Conservation (phyloP, 2,113 vertebrate genomes). For the Nyctereutes procyonoides region DNA sequence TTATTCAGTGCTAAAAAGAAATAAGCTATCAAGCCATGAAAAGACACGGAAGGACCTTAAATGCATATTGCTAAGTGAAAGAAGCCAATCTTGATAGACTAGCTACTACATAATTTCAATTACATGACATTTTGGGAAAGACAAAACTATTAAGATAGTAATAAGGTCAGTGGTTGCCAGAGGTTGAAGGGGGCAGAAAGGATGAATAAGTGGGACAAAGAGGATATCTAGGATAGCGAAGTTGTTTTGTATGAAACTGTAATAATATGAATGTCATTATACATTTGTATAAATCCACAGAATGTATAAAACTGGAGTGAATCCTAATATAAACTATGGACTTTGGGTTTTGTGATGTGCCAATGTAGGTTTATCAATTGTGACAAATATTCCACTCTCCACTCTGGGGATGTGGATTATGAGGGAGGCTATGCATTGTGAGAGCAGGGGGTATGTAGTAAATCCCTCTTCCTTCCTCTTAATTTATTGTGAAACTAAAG, state of each 20-base stretch:
- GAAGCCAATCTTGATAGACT: background rate
- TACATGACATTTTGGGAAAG: background rate
- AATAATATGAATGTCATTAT: background rate
- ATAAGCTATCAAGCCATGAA: background rate
- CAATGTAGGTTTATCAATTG: background rate
- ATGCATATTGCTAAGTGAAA: background rate
- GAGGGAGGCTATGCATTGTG: background rate
- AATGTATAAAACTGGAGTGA: background rate
- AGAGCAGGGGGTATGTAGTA: background rate
- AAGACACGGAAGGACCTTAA: background rate
- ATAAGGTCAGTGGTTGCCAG: background rate
- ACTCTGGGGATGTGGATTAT: background rate
- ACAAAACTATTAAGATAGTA: background rate
- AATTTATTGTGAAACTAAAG: background rate
- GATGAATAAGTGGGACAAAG: background rate
- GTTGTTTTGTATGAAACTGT: background rate
- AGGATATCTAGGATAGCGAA: background rate
- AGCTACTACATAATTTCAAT: background rate
- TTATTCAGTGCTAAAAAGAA: background rate
- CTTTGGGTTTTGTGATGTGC: background rate
- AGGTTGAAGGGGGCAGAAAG: background rate
- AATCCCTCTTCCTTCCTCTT: background rate
- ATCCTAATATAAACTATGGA: background rate
- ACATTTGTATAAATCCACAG: background rate
- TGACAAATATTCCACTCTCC: background rate